A percentile compares a stretch with the other conserved stretches of the same genome.
These are phyloP conservation scores for Pterocles burchelli DNA, from an alignment of 2,113 vertebrate species.

Conservation along the genomic window DNA sequence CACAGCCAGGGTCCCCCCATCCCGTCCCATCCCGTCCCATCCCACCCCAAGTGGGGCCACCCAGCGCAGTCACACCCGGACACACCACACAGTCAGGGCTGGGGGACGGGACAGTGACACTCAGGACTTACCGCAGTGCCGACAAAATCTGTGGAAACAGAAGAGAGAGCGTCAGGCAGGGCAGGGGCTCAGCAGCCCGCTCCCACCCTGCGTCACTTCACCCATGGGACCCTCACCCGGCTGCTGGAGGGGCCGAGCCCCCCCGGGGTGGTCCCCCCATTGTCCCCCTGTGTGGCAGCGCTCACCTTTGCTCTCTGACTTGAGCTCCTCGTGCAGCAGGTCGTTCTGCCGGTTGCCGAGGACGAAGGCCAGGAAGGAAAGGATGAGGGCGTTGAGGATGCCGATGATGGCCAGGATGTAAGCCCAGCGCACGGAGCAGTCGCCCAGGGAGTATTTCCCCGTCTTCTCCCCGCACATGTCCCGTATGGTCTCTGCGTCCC, in stretches of 20 bases:
- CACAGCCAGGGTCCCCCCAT: neutral
- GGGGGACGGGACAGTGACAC: neutral
- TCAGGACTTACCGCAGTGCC: conserved; percentile 77
- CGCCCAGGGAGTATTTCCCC: conserved; percentile 88
- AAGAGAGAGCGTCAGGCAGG: neutral
- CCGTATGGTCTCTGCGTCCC: conserved; percentile 91
- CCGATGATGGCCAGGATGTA: conserved; percentile 94
- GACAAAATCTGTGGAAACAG: conserved; percentile 78
- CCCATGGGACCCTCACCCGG: neutral
- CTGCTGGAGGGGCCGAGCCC: neutral
- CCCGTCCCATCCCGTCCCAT: neutral
- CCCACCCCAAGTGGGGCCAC: neutral
- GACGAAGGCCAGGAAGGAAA: conserved; percentile 94
- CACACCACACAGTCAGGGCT: neutral
- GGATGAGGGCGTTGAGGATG: conserved; percentile 93
- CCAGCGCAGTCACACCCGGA: neutral
- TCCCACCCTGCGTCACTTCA: neutral
- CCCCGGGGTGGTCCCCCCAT: neutral
- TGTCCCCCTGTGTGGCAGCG: rapidly evolving
- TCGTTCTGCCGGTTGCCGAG: conserved; percentile 92
- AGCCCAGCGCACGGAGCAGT: conserved; percentile 93
- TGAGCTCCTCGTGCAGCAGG: conserved; percentile 88
- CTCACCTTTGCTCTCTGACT: conserved; percentile 88
- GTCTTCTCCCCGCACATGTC: conserved; percentile 94
- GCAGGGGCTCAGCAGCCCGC: neutral